Conservation (phyloP, 37 sponge, comb jelly and placozoan species). For the Bolinopsis microptera region DNA sequence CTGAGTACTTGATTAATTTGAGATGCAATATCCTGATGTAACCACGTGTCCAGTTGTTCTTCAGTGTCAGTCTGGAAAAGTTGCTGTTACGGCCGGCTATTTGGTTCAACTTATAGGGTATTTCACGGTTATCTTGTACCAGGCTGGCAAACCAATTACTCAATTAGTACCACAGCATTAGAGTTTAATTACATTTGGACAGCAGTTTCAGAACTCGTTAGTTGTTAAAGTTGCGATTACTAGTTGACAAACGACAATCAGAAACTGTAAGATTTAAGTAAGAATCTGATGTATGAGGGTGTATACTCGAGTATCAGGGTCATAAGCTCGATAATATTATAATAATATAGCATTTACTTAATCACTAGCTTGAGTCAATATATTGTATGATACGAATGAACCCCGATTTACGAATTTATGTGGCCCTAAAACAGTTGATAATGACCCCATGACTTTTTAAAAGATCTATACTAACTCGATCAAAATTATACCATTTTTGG, state of each 20-base stretch:
- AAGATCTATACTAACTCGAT: too few species aligned
- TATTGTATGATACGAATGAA: background rate
- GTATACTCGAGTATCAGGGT: background rate
- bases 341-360: background rate
- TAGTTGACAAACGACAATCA: too few species aligned
- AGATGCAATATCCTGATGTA: background rate
- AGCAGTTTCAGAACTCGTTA: too few species aligned
- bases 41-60: background rate
- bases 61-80: background rate
- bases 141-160: too few species aligned
- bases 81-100: background rate
- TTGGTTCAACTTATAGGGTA: too few species aligned
- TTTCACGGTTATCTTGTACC: too few species aligned
- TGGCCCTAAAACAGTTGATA: background rate
- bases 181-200: too few species aligned
- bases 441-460: background rate
- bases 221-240: too few species aligned
- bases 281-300: background rate
- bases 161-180: too few species aligned
- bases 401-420: background rate
- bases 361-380: background rate
- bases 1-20: background rate
- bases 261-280: too few species aligned
- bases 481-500: background rate
- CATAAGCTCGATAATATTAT: too few species aligned